Evolutionary conservation across 1,140 invertebrate genomes (phyloP).

Genomic region (Oreohelix idahoensis): DNA sequence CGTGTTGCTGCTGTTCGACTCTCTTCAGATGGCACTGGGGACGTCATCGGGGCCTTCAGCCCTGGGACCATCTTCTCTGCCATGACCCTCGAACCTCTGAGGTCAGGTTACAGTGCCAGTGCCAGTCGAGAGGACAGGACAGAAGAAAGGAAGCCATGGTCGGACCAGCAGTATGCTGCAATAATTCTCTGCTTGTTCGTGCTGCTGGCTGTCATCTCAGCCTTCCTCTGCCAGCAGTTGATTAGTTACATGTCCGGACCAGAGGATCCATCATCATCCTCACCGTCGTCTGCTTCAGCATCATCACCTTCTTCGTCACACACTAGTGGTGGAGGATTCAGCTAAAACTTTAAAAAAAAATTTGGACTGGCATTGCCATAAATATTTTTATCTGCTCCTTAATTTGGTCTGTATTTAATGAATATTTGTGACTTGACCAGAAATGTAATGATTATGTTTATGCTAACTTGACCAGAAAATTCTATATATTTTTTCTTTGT

Average conservation of each 20-base stretch:
- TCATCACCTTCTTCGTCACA: background rate
- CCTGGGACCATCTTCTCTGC: conserved; percentile 77
- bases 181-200: conserved; percentile 79
- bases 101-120: conserved; percentile 38
- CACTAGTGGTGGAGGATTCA: no score
- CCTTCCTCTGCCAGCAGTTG: conserved; percentile 76
- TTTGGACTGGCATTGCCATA: no score
- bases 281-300: background rate
- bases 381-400: no score
- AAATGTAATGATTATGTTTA: background rate
- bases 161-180: conserved; percentile 79
- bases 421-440: background rate
- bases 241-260: conserved; percentile 57
- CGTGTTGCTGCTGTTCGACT: conserved; percentile 83
- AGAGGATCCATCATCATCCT: background rate
- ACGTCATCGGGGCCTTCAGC: conserved; percentile 80
- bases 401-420: background rate
- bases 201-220: conserved; percentile 79
- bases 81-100: conserved; percentile 58
- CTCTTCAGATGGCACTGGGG: conserved; percentile 65
- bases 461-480: background rate
- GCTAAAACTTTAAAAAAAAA: background rate
- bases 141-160: conserved; percentile 74
- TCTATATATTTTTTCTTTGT: background rate
- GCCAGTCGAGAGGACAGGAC: conserved; percentile 20